A percentile compares a stretch with the other conserved stretches of the same genome.
Conservation (phyloP, 2,113 vertebrate genomes). For the rabbit (Oryctolagus cuniculus) region mOryCun1.1 NC_091433.1:12738501-12739000, state of each 20-base stretch:
- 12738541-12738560: too few species aligned
- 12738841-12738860: background rate
- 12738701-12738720: background rate
- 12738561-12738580: too few species aligned
- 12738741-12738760: background rate
- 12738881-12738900: background rate
- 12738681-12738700: background rate
- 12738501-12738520: too few species aligned
- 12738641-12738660: background rate
- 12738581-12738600: too few species aligned
- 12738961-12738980: accelerated
- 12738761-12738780: background rate
- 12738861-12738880: background rate
- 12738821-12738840: background rate
- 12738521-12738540: too few species aligned
- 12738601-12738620: too few species aligned
- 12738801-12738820: background rate
- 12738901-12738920: background rate
- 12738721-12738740: background rate
- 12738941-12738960: background rate
- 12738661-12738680: background rate
- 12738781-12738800: background rate
- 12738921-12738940: background rate
- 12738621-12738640: background rate
- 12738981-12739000: background rate